Evolutionary conservation across 2,888 invertebrate species (phyloP).

Genomic region (Apantesis nais): DNA sequence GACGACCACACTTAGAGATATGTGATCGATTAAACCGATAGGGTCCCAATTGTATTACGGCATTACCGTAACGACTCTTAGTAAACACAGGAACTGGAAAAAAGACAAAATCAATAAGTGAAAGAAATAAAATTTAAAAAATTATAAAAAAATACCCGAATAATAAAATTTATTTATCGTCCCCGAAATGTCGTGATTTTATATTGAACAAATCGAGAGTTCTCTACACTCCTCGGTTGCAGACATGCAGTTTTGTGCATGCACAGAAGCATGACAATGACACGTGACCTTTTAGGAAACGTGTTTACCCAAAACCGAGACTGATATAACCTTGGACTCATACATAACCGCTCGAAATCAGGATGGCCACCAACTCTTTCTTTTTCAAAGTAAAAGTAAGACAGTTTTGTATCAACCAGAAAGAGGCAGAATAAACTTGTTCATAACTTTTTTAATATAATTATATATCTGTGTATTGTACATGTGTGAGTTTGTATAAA

Average conservation of each 20-base stretch:
- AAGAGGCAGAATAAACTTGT: too few species aligned
- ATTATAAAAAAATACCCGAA: not conserved
- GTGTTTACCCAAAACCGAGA: not conserved
- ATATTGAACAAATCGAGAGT: not conserved
- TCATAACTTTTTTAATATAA: too few species aligned
- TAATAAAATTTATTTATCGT: too few species aligned
- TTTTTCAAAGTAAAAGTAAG: too few species aligned
- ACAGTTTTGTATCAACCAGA: too few species aligned
- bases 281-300: not conserved
- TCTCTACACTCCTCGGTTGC: too few species aligned
- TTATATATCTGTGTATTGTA: too few species aligned
- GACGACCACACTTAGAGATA: slow-evolving; percentile 34
- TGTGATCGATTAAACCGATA: slow-evolving; percentile 54
- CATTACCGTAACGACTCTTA: slow-evolving; percentile 41
- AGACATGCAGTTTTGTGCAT: too few species aligned
- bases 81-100: slow-evolving; percentile 25
- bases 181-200: not conserved
- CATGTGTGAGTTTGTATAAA: too few species aligned
- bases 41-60: slow-evolving; percentile 52
- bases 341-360: too few species aligned
- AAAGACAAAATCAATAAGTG: not conserved
- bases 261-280: not conserved
- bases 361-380: too few species aligned
- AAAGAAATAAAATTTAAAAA: not conserved
- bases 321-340: too few species aligned